Evolutionary conservation across 2,888 invertebrate genomes (phyloP).

Genomic region (Sycophila texana): DNA sequence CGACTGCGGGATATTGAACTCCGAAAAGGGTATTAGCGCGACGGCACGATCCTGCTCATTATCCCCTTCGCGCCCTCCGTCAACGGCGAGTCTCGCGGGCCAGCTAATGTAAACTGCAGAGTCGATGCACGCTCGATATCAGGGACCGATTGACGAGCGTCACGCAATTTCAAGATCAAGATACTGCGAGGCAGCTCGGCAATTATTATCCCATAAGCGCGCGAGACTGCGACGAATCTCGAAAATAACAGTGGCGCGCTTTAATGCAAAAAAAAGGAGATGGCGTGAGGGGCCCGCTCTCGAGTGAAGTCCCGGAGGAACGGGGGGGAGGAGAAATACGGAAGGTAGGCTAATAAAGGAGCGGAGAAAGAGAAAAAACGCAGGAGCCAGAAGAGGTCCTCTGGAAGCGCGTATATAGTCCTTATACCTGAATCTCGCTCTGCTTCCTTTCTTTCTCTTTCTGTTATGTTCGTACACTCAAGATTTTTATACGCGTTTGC

Average conservation of each 20-base stretch:
- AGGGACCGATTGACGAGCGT: constrained; percentile 39
- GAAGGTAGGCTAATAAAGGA: constrained; percentile 43
- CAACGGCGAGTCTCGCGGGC: neutral
- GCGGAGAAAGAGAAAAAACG: constrained; percentile 40
- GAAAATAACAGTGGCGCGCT: constrained; percentile 63
- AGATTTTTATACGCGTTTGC: constrained; percentile 25
- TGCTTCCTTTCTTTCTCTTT: neutral
- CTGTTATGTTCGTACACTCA: neutral
- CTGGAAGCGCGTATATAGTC: constrained; percentile 25
- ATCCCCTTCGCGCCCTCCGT: neutral
- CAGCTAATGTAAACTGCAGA: neutral
- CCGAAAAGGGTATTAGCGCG: neutral
- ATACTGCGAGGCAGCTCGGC: constrained; percentile 9
- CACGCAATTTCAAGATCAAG: constrained; percentile 42
- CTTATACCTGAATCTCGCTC: constrained; percentile 17
- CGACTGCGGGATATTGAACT: neutral
- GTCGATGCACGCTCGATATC: neutral
- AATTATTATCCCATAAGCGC: constrained; percentile 49
- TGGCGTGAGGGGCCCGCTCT: neutral
- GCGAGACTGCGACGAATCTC: constrained; percentile 15
- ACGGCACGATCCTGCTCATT: neutral
- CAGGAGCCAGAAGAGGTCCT: neutral
- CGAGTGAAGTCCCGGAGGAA: neutral
- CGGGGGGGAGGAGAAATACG: constrained; percentile 44
- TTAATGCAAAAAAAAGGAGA: constrained; percentile 1